These are phyloP conservation scores for Acanthosepion esculentum DNA, from an alignment of 2,888 invertebrate species.

Conservation along the genomic window DNA sequence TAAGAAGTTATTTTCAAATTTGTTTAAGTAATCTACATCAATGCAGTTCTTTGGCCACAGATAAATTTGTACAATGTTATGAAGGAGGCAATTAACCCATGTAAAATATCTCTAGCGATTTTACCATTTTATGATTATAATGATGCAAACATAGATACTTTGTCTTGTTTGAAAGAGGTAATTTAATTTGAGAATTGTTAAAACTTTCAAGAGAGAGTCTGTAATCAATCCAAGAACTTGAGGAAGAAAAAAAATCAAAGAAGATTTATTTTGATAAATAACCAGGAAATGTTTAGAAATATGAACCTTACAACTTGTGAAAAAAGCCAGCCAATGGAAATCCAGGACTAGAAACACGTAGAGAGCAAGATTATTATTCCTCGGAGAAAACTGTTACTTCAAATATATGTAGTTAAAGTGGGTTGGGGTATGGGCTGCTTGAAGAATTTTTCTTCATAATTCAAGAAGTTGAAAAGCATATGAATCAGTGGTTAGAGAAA, in stretches of 20 bases:
- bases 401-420: too few relatives aligned
- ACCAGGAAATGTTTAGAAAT: not conserved
- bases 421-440: too few relatives aligned
- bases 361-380: too few relatives aligned
- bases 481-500: too few relatives aligned
- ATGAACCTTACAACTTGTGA: too few relatives aligned
- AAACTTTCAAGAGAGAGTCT: not conserved
- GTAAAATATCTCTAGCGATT: not conserved
- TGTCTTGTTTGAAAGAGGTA: not conserved
- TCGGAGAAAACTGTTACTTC: too few relatives aligned
- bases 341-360: too few relatives aligned
- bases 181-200: not conserved
- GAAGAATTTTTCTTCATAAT: too few relatives aligned
- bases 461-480: too few relatives aligned
- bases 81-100: not conserved
- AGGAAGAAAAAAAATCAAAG: not conserved
- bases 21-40: not conserved
- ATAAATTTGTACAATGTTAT: not conserved
- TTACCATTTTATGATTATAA: conserved; percentile 10
- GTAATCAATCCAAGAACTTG: not conserved
- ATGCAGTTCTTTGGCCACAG: not conserved
- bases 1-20: not conserved
- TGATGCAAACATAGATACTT: not conserved
- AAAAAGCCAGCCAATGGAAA: too few relatives aligned
- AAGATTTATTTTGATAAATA: not conserved